Evolutionary conservation across 2,888 invertebrate species (phyloP).

Genomic region (Dynastes hyllus): DNA sequence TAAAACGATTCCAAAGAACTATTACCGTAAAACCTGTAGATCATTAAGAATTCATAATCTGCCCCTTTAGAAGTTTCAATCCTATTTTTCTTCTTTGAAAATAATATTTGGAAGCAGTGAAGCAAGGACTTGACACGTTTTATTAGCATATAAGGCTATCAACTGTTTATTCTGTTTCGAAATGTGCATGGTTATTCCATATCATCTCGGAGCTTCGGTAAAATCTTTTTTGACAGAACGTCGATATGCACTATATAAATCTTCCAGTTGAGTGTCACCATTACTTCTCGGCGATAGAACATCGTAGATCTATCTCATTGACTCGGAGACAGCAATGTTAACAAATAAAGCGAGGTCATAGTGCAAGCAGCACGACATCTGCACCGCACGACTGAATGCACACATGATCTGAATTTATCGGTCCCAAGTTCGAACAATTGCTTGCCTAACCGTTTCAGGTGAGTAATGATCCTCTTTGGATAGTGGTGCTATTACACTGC

Average conservation of each 20-base stretch:
- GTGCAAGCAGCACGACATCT: conserved; percentile 31
- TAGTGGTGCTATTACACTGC: conserved; percentile 59
- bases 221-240: too few relatives aligned
- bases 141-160: too few relatives aligned
- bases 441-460: conserved; percentile 59
- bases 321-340: conserved; percentile 24
- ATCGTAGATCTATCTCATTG: conserved; percentile 31
- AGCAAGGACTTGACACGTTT: too few relatives aligned
- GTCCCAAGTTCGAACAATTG: conserved; percentile 60
- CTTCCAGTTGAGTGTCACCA: not conserved
- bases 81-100: too few relatives aligned
- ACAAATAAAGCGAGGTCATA: conserved; percentile 36
- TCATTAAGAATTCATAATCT: too few relatives aligned
- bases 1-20: too few relatives aligned
- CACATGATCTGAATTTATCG: conserved; percentile 58
- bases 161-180: too few relatives aligned
- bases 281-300: conserved; percentile 22
- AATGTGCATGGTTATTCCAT: too few relatives aligned
- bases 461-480: conserved; percentile 61
- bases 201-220: too few relatives aligned
- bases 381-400: conserved; percentile 32
- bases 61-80: too few relatives aligned
- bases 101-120: too few relatives aligned
- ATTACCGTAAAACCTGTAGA: too few relatives aligned
- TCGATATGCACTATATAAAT: not conserved